A percentile compares a stretch with the other conserved stretches of the same genome.
Conservation (phyloP, 1,140 invertebrate species). For the Rhysida immarginata region DNA sequence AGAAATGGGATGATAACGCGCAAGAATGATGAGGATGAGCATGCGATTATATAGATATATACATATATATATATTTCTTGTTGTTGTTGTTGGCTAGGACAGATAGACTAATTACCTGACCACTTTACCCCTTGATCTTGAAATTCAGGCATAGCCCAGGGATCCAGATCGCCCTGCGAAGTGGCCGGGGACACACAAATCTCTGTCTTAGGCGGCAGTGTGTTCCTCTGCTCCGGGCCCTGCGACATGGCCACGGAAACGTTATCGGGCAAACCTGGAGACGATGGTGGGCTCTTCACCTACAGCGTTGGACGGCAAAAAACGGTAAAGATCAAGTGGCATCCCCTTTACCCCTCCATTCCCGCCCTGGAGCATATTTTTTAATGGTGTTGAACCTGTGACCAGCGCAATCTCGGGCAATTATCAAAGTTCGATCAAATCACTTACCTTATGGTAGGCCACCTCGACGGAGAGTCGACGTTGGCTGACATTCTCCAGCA, state of each 20-base stretch:
- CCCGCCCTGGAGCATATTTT: too few species aligned
- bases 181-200: background rate
- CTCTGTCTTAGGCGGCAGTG: background rate
- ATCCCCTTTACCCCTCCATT: background rate
- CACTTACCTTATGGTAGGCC: too few species aligned
- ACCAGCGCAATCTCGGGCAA: too few species aligned
- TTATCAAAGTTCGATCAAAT: too few species aligned
- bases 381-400: too few species aligned
- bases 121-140: background rate
- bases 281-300: background rate
- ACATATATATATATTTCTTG: too few species aligned
- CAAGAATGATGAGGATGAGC: background rate
- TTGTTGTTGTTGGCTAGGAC: too few species aligned
- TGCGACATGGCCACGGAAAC: too few species aligned
- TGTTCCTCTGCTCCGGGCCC: too few species aligned
- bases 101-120: slow-evolving; percentile 7
- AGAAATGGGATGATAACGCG: background rate
- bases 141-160: slow-evolving; percentile 8
- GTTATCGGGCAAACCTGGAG: background rate
- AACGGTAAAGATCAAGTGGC: background rate
- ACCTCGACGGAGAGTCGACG: too few species aligned
- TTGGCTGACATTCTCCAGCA: too few species aligned
- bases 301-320: background rate
- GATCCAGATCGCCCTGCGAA: slow-evolving; percentile 2
- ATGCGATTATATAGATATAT: too few species aligned